Conservation (phyloP, 2,888 invertebrate species). For the Diaphora mendica region DNA sequence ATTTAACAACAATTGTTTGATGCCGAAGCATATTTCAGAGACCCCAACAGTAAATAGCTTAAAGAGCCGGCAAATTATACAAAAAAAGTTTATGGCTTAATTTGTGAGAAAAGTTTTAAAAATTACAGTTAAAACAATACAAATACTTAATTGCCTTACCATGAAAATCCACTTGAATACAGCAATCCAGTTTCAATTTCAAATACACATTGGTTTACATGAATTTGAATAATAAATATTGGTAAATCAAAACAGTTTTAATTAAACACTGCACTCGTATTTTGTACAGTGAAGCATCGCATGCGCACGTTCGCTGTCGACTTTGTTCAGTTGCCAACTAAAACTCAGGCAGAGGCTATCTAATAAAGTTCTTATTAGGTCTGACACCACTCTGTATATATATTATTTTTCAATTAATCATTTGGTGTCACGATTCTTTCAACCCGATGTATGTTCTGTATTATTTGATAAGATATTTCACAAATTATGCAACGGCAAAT, state of each 20-base stretch:
- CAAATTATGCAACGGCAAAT: not conserved
- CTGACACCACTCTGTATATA: not conserved
- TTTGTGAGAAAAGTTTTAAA: no score
- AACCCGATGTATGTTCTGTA: not conserved
- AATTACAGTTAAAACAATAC: no score
- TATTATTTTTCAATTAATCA: not conserved
- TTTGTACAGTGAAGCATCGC: conserved; percentile 31
- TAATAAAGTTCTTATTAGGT: not conserved
- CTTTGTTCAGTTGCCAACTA: conserved; percentile 34
- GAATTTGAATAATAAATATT: conserved; percentile 23
- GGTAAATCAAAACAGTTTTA: conserved; percentile 23
- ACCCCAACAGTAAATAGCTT: no score
- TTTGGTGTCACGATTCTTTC: not conserved
- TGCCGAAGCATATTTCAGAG: no score
- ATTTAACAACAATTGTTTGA: no score
- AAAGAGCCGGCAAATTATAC: no score
- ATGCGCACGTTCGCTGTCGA: conserved; percentile 33
- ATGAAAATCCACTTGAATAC: conserved; percentile 15
- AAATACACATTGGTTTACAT: conserved; percentile 22
- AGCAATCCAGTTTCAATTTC: conserved; percentile 8
- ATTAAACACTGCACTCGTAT: conserved; percentile 28
- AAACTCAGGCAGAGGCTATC: not conserved
- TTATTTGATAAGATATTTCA: not conserved
- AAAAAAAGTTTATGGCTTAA: no score
- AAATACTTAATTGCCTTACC: conserved; percentile 24